Base-by-base conservation (phyloP, 2,113 vertebrate species). In the Tonatia bakeri region DNA sequence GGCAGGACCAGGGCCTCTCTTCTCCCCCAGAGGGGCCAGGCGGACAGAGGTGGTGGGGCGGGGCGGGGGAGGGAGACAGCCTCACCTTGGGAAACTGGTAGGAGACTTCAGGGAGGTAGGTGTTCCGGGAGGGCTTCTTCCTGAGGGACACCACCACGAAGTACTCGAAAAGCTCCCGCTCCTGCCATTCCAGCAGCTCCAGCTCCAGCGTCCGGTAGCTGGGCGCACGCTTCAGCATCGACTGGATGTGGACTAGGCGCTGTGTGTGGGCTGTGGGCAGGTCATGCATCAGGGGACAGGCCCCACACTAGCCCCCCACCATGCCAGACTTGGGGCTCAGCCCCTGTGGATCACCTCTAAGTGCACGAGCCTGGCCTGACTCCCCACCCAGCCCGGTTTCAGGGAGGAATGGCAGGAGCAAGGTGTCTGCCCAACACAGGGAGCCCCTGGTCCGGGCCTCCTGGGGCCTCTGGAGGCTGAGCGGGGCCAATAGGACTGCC, bases 71-170 rank as follows among this genome's bases (percentile, higher is more conserved):
- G 1, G 17, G 38, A 38, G 76, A 80, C 28, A n/a, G 47, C 79
- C 97, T 98, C 98, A 99, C 99, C 99, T 99, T 99, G 45, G 99
- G 99, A 98, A 99, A 99, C 97, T 99, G 99, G 98, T 99, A 99
- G 13, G 99, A 99, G 97, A 99, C 99, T 97, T 99, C 99, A 2
- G 99, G 99, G 84, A 99, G 98, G 97, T 99, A 99, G 65, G 99
- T 99, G 97, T 99, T 99, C 97, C 99, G 99, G 97, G 98, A 99
- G 7, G 99, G 99, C 98, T 99, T 99, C 98, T 99, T 99, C 98
- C 99, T 99, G 97, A 99, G 98, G 33, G 99, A 99, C 91, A 99
- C 99, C 70, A 99, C 99, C 94, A 99, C 99, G 97, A 99, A 99
- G 97, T 99, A 99, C 96, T 99, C 99, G 92, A 99, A 99, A 54